Percentiles rank a stretch among this genome's conserved stretches.
These are phyloP conservation scores for Otolemur garnettii DNA, from an alignment of 2,113 vertebrate species.

Conservation along the genomic window DNA sequence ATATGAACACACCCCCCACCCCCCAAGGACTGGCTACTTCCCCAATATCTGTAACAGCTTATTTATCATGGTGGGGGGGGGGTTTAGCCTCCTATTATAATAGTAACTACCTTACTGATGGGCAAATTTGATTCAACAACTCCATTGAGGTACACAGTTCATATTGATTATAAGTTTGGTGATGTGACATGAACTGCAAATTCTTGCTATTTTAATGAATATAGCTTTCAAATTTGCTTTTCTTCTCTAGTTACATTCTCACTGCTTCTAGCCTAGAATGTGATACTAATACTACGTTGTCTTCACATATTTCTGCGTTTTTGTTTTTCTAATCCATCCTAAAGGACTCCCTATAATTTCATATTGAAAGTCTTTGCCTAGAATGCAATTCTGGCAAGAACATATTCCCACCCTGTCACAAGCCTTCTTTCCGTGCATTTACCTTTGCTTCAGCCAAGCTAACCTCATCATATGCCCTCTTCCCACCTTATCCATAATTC, in stretches of 20 bases:
- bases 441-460: background rate
- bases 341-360: background rate
- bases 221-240: slow-evolving; percentile 13
- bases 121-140: background rate
- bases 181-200: background rate
- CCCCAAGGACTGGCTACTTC: background rate
- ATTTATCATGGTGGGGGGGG: background rate
- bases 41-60: background rate
- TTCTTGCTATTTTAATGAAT: background rate
- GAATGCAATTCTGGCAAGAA: background rate
- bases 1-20: background rate
- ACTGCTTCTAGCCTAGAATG: background rate
- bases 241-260: background rate
- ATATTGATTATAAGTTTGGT: background rate
- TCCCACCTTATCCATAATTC: background rate
- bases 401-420: background rate
- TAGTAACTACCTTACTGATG: background rate
- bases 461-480: background rate
- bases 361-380: background rate
- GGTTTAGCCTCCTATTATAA: background rate
- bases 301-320: background rate
- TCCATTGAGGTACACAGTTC: background rate
- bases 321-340: background rate
- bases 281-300: background rate
- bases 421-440: background rate